Evolutionary conservation across 2,888 invertebrate genomes (phyloP).

Genomic region (Metacarcinus magister): DNA sequence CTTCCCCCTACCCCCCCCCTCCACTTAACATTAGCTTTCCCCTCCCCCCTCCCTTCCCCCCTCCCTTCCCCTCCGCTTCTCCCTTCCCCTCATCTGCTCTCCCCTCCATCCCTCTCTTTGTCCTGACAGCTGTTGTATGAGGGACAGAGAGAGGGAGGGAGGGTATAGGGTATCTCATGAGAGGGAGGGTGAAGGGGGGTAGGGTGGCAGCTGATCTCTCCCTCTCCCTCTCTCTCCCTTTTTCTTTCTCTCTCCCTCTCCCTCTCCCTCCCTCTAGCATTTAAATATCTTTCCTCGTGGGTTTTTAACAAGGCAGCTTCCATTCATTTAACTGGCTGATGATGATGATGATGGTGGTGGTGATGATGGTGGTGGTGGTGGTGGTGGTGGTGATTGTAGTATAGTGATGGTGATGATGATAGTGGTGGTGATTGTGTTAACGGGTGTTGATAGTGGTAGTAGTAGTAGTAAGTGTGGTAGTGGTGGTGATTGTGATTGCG

Average conservation of each 20-base stretch:
- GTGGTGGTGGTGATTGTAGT: background rate
- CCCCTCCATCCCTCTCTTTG: background rate
- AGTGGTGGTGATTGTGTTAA: background rate
- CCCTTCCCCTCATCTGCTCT: background rate
- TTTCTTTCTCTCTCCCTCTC: background rate
- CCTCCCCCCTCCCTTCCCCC: background rate
- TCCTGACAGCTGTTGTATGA: slow-evolving; percentile 50
- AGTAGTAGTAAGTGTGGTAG: too few species aligned
- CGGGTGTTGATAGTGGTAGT: background rate
- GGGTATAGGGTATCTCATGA: background rate
- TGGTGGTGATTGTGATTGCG: background rate
- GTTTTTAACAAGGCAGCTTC: too few species aligned
- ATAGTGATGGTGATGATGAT: background rate
- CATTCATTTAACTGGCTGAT: background rate
- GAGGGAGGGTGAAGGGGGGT: background rate
- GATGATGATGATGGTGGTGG: background rate
- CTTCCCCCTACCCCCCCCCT: background rate
- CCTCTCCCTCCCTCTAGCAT: background rate
- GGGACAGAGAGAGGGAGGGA: background rate
- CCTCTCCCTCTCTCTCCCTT: slow-evolving; percentile 32
- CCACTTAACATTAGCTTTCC: background rate
- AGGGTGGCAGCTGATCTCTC: slow-evolving; percentile 37
- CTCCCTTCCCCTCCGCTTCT: too few species aligned
- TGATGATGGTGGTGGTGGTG: background rate
- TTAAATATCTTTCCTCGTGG: too few species aligned